Conservation (phyloP, 2,888 invertebrate genomes). For the Meliscaeva auricollis region DNA sequence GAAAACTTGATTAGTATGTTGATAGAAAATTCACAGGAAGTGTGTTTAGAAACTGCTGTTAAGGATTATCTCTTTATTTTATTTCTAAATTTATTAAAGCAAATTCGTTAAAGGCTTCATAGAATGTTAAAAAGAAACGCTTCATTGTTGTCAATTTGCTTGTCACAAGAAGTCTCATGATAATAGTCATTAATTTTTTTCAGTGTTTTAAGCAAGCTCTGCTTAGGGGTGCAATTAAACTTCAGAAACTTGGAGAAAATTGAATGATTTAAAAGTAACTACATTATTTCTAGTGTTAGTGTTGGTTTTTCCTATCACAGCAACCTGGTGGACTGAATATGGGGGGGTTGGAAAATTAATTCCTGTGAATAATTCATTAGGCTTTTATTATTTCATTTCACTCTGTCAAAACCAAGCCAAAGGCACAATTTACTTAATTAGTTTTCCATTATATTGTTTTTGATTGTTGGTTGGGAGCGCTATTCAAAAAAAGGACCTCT, state of each 20-base stretch:
- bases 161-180: too few species aligned
- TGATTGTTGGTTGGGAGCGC: background rate
- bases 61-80: too few species aligned
- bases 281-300: background rate
- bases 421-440: conserved; percentile 65
- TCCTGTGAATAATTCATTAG: conserved; percentile 73
- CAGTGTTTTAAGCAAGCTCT: conserved; percentile 1
- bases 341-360: conserved; percentile 63
- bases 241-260: conserved; percentile 43
- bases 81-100: too few species aligned
- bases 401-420: conserved; percentile 46
- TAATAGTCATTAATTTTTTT: too few species aligned
- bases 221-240: conserved; percentile 42
- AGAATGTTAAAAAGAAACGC: too few species aligned
- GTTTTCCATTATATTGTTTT: conserved; percentile 27
- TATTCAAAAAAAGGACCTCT: background rate
- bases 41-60: too few species aligned
- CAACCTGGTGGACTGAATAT: background rate
- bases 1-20: too few species aligned
- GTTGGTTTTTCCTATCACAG: conserved; percentile 7
- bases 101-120: too few species aligned
- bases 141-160: too few species aligned
- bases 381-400: conserved; percentile 74
- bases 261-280: conserved; percentile 51
- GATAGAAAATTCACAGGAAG: too few species aligned